phyloP scores from a whole-genome alignment of 2,797 vertebrate species.

The Arctocebus calabarensis region DNA sequence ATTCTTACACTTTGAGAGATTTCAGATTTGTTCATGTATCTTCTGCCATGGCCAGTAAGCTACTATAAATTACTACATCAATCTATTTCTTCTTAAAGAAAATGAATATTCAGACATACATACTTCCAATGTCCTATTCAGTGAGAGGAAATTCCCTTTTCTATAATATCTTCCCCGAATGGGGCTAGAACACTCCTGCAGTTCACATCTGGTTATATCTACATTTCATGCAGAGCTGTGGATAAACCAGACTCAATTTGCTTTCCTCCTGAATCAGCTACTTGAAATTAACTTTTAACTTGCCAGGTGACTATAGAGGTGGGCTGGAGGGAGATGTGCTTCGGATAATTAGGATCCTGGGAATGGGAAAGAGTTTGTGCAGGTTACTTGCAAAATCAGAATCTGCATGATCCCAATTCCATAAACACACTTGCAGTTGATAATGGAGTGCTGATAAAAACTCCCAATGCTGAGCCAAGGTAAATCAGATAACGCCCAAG shows the following conservation, averaged over 20 bases:
- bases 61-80: neutral
- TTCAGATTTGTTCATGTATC: neutral
- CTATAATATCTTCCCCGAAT: neutral
- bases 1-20: neutral
- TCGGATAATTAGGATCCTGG: neutral
- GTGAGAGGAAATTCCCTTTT: neutral
- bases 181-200: neutral
- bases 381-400: neutral
- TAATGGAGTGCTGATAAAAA: neutral
- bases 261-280: neutral
- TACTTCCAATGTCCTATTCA: neutral
- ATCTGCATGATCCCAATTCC: neutral
- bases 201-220: neutral
- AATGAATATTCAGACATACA: neutral
- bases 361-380: neutral
- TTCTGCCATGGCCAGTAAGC: neutral
- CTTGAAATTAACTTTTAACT: neutral
- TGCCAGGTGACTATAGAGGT: neutral
- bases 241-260: neutral
- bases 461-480: neutral
- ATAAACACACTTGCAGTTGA: neutral
- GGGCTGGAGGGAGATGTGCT: neutral
- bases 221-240: neutral
- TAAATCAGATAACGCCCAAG: neutral
- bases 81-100: neutral